phyloP scores from a whole-genome alignment of 2,888 invertebrate genomes.

The Habrosyne pyritoides region DNA sequence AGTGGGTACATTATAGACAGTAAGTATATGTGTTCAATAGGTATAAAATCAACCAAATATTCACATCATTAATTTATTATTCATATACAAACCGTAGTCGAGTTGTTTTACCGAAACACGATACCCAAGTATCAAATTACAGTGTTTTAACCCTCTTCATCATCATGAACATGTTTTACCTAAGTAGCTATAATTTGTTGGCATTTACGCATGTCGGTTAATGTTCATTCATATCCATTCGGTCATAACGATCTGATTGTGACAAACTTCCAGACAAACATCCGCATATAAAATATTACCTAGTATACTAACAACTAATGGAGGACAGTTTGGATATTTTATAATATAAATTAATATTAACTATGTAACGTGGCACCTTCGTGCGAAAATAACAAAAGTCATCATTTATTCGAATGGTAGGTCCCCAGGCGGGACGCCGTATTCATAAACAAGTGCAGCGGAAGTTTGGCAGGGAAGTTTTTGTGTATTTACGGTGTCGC shows the following conservation, averaged over 20 bases:
- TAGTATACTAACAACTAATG: too few relatives aligned
- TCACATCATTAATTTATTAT: slow-evolving; percentile 65
- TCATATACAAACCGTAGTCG: slow-evolving; percentile 45
- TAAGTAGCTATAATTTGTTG: background rate
- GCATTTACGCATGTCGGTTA: background rate
- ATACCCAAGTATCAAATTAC: slow-evolving; percentile 45
- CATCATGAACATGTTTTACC: background rate
- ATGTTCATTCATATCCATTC: background rate
- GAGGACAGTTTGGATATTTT: too few relatives aligned
- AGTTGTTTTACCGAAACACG: slow-evolving; percentile 45
- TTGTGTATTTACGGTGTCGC: slow-evolving; percentile 69
- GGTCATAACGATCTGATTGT: too few relatives aligned
- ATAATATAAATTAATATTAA: too few relatives aligned
- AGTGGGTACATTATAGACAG: background rate
- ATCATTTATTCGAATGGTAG: slow-evolving; percentile 53
- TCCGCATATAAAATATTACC: too few relatives aligned
- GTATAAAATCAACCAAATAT: slow-evolving; percentile 28
- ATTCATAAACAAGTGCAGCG: slow-evolving; percentile 74
- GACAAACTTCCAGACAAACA: too few relatives aligned
- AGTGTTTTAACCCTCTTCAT: slow-evolving; percentile 41
- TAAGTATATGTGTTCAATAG: background rate
- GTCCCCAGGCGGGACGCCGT: slow-evolving; percentile 55
- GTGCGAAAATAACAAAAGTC: slow-evolving; percentile 38
- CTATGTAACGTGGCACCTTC: slow-evolving; percentile 17
- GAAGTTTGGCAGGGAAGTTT: slow-evolving; percentile 76